Evolutionary conservation across 2,888 invertebrate species (phyloP).

Genomic region (Proisotoma minuta): DNA sequence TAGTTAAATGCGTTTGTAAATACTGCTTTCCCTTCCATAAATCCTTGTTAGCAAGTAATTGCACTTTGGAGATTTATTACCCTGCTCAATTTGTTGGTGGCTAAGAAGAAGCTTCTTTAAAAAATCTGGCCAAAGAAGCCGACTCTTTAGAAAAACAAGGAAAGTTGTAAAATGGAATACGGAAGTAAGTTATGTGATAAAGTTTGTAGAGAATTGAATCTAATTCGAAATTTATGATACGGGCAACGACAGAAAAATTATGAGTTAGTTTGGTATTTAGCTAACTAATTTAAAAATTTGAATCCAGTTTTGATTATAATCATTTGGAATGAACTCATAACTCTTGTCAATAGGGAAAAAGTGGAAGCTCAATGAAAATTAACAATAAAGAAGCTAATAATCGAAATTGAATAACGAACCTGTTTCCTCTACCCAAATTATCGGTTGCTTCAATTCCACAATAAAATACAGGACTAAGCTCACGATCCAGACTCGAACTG

Average conservation of each 20-base stretch:
- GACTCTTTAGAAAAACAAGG: background rate
- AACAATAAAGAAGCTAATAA: background rate
- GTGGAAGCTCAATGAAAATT: background rate
- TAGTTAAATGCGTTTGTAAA: no score
- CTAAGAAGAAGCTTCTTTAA: background rate
- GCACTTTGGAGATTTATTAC: background rate
- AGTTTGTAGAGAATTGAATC: background rate
- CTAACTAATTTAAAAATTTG: background rate
- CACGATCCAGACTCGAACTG: constrained; percentile 73
- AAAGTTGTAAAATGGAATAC: background rate
- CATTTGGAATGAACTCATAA: background rate
- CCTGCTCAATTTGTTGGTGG: background rate
- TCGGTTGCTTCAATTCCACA: constrained; percentile 86
- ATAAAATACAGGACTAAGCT: constrained; percentile 74
- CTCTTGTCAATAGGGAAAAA: background rate
- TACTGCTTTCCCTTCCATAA: background rate
- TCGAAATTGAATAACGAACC: no score
- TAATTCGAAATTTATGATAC: constrained; percentile 3
- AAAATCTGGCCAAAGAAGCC: background rate
- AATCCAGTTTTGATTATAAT: background rate
- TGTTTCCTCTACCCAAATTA: constrained; percentile 74
- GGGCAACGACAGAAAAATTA: background rate
- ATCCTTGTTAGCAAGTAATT: background rate
- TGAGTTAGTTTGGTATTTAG: background rate
- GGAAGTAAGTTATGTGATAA: background rate